These are phyloP conservation scores for Amblyjoppa proteus DNA, from an alignment of 2,888 invertebrate genomes.

Conservation along the genomic window DNA sequence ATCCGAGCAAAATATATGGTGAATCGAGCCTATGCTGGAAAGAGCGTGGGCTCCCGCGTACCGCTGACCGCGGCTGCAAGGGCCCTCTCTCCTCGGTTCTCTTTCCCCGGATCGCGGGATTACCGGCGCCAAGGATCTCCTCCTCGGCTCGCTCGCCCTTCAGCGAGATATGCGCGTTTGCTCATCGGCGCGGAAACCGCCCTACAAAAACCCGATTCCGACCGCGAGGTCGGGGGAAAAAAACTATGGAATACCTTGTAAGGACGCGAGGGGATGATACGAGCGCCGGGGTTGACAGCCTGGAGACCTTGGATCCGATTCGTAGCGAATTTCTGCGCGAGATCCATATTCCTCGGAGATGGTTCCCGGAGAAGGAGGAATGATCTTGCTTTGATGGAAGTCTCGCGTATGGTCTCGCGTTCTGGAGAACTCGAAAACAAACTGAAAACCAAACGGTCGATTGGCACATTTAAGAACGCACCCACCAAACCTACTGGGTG, in stretches of 20 bases:
- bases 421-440: too few species aligned
- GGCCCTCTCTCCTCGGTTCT: slow-evolving; percentile 1
- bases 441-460: too few species aligned
- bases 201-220: slow-evolving; percentile 60
- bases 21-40: slow-evolving; percentile 8
- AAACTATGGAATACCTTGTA: slow-evolving; percentile 63
- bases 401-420: too few species aligned
- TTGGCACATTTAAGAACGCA: too few species aligned
- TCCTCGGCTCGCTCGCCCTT: slow-evolving; percentile 32
- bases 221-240: slow-evolving; percentile 52
- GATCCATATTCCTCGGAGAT: too few species aligned
- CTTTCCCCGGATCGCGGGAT: slow-evolving; percentile 23
- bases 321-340: neutral
- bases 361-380: too few species aligned
- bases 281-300: slow-evolving; percentile 59
- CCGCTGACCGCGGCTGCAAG: slow-evolving; percentile 19
- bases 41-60: neutral
- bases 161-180: slow-evolving; percentile 47
- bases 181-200: slow-evolving; percentile 61
- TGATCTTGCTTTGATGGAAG: too few species aligned
- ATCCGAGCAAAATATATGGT: slow-evolving; percentile 50
- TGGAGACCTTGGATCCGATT: slow-evolving; percentile 45
- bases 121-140: slow-evolving; percentile 60
- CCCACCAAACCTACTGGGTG: too few species aligned
- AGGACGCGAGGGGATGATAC: slow-evolving; percentile 62